Evolutionary conservation across 2,888 invertebrate species (phyloP), one percentile per base, ranked within the genome.

Genomic region (Deilephila porcellus): DNA sequence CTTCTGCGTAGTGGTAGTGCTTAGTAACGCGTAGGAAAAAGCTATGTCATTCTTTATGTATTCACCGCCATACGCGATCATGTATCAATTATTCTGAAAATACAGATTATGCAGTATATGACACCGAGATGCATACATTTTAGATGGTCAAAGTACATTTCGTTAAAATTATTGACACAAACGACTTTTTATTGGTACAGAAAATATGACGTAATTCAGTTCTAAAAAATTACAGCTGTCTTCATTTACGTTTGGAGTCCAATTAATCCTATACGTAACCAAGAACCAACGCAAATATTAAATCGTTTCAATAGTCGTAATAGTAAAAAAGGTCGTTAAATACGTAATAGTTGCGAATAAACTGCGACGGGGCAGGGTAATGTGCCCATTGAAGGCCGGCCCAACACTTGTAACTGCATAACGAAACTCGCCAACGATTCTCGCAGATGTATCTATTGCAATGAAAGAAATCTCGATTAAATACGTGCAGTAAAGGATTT

Each of bases 401-500:
- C 76, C 74, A 80, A 77, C 81, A 82, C 83, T 84, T 80, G 80
- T 81, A 82, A 82, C 83, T 85, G 82, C 84, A 86, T 84, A 83
- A 86, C 87, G 88, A 88, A 88, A 89, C 86, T 84, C 84, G 82
- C 76, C 78, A 78, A 79, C 76, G 73, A 75, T 75, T 79, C 77
- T 75, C 78, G 82, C 82, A 83, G 81, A 80, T 77, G 78, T 83
- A 85, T 87, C 87, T 88, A 89, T 86, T 79, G 78, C 83, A 80
- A 82, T 52, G 86, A 78, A 85, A 88, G 14, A 67, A 67, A 86
- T 88, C 84, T 86, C 82, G 20, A 60, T 71, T 37, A 45, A 67
- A 45, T 67, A 67, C 45, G 52, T 67, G 45, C 45, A 52, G 25
- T 67, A 52, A 67, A 67, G 45, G 2, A 67, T 67, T 67, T 52